phyloP scores from a whole-genome alignment of 2,888 invertebrate species.

The Bursaphelenchus okinawaensis region DNA sequence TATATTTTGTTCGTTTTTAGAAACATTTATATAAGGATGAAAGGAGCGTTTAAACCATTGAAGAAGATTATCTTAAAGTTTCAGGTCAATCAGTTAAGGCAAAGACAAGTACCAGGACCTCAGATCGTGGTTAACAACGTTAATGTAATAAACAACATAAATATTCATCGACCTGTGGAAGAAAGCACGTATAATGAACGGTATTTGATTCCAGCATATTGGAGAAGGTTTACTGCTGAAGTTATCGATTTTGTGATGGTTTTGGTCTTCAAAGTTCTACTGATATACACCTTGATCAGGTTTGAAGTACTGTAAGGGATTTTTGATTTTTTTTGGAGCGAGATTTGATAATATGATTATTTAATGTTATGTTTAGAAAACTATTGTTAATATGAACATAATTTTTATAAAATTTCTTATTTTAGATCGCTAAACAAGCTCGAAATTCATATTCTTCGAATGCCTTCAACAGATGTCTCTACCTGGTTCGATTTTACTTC shows the following conservation, averaged over 20 bases:
- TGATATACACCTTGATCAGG: neutral
- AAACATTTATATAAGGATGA: no score
- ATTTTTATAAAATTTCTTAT: constrained; percentile 2
- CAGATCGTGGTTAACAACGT: neutral
- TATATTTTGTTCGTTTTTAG: neutral
- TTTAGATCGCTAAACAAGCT: constrained; percentile 47
- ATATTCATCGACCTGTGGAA: neutral
- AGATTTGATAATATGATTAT: no score
- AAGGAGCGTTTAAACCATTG: no score
- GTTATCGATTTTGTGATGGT: neutral
- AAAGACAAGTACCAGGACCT: no score
- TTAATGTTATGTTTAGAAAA: no score
- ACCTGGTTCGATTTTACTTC: neutral
- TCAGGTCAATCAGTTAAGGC: no score
- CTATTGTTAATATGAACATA: no score
- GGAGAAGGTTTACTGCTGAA: neutral
- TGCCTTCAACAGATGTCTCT: neutral
- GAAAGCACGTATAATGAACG: neutral
- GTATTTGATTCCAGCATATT: neutral
- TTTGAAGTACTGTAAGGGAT: neutral
- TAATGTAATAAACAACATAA: no score
- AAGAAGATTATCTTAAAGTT: no score
- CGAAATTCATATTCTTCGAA: constrained; percentile 24
- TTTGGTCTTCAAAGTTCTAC: neutral
- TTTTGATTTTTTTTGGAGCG: neutral